Evolutionary conservation across 2,888 invertebrate species (phyloP).

Genomic region (Morinoia aosen): DNA sequence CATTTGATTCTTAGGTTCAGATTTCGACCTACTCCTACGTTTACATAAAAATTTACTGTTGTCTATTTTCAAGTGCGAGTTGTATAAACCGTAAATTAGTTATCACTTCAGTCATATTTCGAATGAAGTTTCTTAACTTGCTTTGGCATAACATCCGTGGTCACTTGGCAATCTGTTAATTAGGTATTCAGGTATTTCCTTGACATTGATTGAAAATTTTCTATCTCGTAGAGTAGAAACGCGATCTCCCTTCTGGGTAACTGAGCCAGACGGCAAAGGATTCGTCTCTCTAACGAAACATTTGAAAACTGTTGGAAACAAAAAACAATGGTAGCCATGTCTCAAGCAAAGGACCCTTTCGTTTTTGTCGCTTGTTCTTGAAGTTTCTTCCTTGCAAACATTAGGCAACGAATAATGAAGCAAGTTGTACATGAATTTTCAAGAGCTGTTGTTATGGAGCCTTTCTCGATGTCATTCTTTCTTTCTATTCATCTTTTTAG

Average conservation of each 20-base stretch:
- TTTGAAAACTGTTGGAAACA: neutral
- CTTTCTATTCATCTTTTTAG: too few relatives aligned
- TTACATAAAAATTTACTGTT: too few relatives aligned
- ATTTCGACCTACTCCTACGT: too few relatives aligned
- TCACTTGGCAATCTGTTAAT: neutral
- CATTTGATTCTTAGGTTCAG: too few relatives aligned
- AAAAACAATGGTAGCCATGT: neutral
- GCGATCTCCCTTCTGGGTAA: neutral
- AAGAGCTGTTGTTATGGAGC: too few relatives aligned
- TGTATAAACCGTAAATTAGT: too few relatives aligned
- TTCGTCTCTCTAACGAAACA: neutral
- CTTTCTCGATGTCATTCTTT: too few relatives aligned
- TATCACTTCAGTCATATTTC: neutral
- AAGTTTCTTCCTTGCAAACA: neutral
- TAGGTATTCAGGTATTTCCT: neutral
- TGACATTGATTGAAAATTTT: neutral
- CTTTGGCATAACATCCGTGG: neutral
- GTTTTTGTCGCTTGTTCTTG: neutral
- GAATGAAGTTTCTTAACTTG: neutral
- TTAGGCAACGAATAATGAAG: neutral
- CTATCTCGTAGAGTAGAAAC: neutral
- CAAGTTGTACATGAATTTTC: neutral
- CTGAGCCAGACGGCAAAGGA: neutral
- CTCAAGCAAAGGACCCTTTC: neutral
- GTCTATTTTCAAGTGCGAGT: too few relatives aligned